phyloP scores from a whole-genome alignment of 1,140 invertebrate genomes.

The Drosophila gunungcola region DNA sequence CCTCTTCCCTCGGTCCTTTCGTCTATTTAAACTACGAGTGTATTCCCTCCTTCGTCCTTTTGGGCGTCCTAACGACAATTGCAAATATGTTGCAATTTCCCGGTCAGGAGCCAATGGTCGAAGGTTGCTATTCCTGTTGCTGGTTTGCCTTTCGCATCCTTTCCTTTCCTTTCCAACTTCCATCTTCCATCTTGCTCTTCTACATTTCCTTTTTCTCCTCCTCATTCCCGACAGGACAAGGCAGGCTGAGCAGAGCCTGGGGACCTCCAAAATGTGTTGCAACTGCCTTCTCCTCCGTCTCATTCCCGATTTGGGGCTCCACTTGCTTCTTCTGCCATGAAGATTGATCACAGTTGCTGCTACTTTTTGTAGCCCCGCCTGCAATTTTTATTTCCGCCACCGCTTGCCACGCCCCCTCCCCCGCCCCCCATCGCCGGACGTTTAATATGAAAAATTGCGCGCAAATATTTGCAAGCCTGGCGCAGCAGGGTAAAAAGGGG shows the following conservation, averaged over 20 bases:
- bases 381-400: conserved; percentile 74
- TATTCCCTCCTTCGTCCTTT: conserved; percentile 18
- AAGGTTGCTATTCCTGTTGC: conserved; percentile 26
- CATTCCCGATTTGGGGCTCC: background rate
- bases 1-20: conserved; percentile 1
- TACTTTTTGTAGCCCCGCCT: conserved; percentile 62
- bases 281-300: conserved; percentile 44
- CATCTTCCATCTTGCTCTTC: background rate
- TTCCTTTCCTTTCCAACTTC: conserved; percentile 10
- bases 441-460: conserved; percentile 79
- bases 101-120: conserved; percentile 45
- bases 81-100: conserved; percentile 80
- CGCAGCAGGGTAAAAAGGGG: conserved; percentile 10
- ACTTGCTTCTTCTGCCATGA: conserved; percentile 39
- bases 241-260: conserved; percentile 46
- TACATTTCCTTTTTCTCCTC: conserved; percentile 3
- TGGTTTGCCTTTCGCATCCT: conserved; percentile 11
- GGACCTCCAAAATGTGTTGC: conserved; percentile 65
- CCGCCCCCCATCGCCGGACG: conserved; percentile 43
- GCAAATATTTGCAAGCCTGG: conserved; percentile 74
- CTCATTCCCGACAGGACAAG: conserved; percentile 38
- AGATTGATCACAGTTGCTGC: conserved; percentile 77
- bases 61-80: conserved; percentile 60
- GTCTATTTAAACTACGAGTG: conserved; percentile 5
- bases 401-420: background rate